A percentile compares a stretch with the other conserved stretches of the same genome.
Evolutionary conservation across 2,888 invertebrate genomes (phyloP).

Genomic region (Aphidoletes aphidimyza): DNA sequence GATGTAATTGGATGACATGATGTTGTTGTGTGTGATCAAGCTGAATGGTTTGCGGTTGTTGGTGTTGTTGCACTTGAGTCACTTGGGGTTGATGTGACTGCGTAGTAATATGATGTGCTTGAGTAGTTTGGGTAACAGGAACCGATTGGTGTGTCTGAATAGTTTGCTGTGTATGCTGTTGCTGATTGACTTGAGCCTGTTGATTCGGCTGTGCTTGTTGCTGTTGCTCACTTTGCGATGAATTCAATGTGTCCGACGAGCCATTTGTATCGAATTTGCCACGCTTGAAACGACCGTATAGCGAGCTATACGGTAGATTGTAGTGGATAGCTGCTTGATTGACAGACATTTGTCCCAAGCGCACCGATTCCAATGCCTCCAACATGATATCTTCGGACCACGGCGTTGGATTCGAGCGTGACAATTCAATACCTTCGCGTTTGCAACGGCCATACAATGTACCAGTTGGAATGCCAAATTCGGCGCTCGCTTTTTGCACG

Average conservation of each 20-base stretch:
- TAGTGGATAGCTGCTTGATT: slow-evolving; percentile 93
- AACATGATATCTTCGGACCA: slow-evolving; percentile 96
- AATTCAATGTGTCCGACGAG: slow-evolving; percentile 55
- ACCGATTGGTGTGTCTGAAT: slow-evolving; percentile 32
- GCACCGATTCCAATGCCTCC: slow-evolving; percentile 88
- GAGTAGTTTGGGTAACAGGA: slow-evolving; percentile 39
- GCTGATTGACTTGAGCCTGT: slow-evolving; percentile 59
- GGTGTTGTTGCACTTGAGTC: slow-evolving; percentile 22
- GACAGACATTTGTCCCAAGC: slow-evolving; percentile 93
- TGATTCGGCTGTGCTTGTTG: slow-evolving; percentile 62
- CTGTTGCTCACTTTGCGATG: slow-evolving; percentile 55
- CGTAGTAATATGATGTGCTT: slow-evolving; percentile 45
- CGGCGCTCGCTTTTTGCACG: slow-evolving; percentile 86
- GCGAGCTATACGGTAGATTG: slow-evolving; percentile 88
- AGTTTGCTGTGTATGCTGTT: slow-evolving; percentile 60
- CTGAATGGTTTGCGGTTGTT: slow-evolving; percentile 19
- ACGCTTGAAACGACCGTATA: slow-evolving; percentile 88
- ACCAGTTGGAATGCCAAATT: slow-evolving; percentile 89
- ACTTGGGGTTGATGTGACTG: slow-evolving; percentile 36
- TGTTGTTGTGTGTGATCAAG: slow-evolving; percentile 26
- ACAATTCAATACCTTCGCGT: slow-evolving; percentile 88
- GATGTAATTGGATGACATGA: slow-evolving; percentile 47
- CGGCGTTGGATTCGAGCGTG: slow-evolving; percentile 89
- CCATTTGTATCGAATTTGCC: slow-evolving; percentile 77
- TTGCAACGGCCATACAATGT: slow-evolving; percentile 90